Percentiles rank a stretch among this genome's conserved stretches.
These are phyloP conservation scores for Montipora efflorescens DNA, from an alignment of 64 coral and sea anemone species.

Conservation along the genomic window DNA sequence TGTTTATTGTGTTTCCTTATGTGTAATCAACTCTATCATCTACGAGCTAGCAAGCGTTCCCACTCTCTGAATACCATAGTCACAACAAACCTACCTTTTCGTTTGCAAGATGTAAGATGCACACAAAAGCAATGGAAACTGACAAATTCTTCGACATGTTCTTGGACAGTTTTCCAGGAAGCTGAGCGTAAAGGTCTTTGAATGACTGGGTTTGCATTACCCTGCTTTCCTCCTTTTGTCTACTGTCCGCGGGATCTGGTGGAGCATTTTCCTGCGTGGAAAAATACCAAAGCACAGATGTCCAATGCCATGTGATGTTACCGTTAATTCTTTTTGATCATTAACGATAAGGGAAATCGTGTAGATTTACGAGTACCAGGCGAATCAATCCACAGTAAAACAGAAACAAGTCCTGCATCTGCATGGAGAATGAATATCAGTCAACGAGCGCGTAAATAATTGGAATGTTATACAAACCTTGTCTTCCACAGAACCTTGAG, in stretches of 20 bases:
- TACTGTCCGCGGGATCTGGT: conserved; percentile 11
- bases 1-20: too few species aligned
- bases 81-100: conserved; percentile 76
- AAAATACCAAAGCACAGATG: neutral
- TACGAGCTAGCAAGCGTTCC: too few species aligned
- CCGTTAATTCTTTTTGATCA: too few species aligned
- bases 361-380: too few species aligned
- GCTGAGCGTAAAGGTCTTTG: conserved; percentile 67
- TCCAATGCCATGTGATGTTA: too few species aligned
- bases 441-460: too few species aligned
- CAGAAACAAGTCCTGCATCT: too few species aligned
- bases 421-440: too few species aligned
- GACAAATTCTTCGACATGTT: conserved; percentile 97
- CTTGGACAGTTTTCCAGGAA: conserved; percentile 78
- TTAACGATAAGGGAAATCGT: too few species aligned
- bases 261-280: conserved; percentile 85
- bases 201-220: conserved; percentile 63
- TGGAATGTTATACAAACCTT: conserved; percentile 48
- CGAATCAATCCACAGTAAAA: too few species aligned
- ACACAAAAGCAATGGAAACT: conserved; percentile 91
- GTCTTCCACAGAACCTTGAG: conserved; percentile 60
- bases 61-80: neutral
- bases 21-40: too few species aligned
- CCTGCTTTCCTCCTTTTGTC: conserved; percentile 5
- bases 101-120: conserved; percentile 95